Percentiles rank a stretch among this genome's conserved stretches.
Conservation (phyloP, 2,888 invertebrate genomes). For the Diarsia mendica region DNA sequence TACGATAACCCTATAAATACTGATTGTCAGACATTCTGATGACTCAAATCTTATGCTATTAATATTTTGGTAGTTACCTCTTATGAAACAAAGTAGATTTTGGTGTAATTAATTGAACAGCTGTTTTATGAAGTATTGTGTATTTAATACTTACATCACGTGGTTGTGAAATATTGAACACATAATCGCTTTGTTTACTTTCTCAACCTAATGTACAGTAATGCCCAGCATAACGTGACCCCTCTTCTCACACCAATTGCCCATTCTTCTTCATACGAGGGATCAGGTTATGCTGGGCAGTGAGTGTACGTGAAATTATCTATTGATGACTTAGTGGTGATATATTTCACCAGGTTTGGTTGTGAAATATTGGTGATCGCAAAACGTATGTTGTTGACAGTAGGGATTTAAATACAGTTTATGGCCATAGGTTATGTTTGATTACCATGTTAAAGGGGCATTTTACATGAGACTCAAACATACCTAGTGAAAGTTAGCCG, state of each 20-base stretch:
- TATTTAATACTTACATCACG: neutral
- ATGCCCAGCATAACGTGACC: no score
- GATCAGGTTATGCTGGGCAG: no score
- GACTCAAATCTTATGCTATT: neutral
- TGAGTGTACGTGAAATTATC: neutral
- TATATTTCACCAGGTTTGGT: neutral
- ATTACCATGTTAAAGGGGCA: no score
- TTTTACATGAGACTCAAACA: neutral
- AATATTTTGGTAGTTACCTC: neutral
- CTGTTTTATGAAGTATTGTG: neutral
- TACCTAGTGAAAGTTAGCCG: no score
- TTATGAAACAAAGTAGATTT: neutral
- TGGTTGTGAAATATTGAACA: neutral
- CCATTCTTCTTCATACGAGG: no score
- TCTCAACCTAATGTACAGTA: neutral
- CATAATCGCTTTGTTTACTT: slow-evolving; percentile 14
- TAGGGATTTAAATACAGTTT: neutral
- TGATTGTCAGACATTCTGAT: neutral
- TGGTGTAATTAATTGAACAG: slow-evolving; percentile 1
- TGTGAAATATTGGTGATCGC: neutral
- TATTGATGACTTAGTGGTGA: neutral
- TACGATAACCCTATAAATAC: no score
- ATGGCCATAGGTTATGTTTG: neutral
- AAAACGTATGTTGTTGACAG: neutral
- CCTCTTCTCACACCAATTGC: no score